These are phyloP conservation scores for Idaea aversata DNA, from an alignment of 2,888 invertebrate genomes.

Conservation along the genomic window DNA sequence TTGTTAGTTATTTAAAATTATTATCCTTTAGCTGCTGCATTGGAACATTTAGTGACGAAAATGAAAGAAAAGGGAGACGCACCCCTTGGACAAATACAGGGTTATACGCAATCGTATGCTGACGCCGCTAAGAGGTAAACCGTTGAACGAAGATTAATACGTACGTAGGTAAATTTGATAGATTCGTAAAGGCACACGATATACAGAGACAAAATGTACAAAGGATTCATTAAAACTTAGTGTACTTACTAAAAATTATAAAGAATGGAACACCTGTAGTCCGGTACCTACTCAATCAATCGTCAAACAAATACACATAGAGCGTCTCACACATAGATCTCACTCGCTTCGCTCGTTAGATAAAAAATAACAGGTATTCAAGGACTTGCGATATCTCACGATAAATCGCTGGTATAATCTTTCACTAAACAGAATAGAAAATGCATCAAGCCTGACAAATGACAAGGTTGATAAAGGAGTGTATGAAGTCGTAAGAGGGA, in stretches of 20 bases:
- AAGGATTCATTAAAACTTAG: background rate
- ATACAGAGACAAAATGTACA: too few relatives aligned
- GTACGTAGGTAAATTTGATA: too few relatives aligned
- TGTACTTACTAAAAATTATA: too few relatives aligned
- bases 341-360: too few relatives aligned
- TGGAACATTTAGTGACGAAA: conserved; percentile 44
- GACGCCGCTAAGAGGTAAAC: conserved; percentile 54
- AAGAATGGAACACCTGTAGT: too few relatives aligned
- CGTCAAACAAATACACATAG: background rate
- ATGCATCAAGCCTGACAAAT: conserved; percentile 37
- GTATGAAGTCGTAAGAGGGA: conserved; percentile 45
- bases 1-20: background rate
- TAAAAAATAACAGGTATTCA: too few relatives aligned
- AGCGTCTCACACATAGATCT: too few relatives aligned
- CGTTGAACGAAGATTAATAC: too few relatives aligned
- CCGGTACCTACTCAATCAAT: background rate
- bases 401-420: too few relatives aligned
- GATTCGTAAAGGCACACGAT: too few relatives aligned
- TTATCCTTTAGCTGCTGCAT: conserved; percentile 43
- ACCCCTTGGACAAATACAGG: conserved; percentile 49
- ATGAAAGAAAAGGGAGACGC: conserved; percentile 54
- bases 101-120: conserved; percentile 49
- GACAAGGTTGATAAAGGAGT: conserved; percentile 49
- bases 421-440: conserved; percentile 41
- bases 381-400: too few relatives aligned